phyloP scores from a whole-genome alignment of 2,888 invertebrate species.

The Leptogaster cylindrica region DNA sequence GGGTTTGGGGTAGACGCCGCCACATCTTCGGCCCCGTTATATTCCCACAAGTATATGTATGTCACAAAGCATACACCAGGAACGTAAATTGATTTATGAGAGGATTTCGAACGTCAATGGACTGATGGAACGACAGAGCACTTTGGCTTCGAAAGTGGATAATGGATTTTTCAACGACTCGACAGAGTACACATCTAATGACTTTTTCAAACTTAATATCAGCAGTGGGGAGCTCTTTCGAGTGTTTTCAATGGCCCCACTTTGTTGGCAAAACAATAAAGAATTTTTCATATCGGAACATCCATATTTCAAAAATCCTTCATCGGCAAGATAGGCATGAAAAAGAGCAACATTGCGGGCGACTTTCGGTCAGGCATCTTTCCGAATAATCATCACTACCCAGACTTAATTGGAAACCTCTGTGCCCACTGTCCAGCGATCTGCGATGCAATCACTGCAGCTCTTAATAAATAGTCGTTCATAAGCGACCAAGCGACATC shows the following conservation, averaged over 20 bases:
- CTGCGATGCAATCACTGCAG: too few relatives aligned
- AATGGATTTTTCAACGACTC: slow-evolving; percentile 37
- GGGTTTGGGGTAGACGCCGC: background rate
- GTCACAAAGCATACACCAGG: slow-evolving; percentile 26
- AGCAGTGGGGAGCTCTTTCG: background rate
- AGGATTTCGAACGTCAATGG: slow-evolving; percentile 33
- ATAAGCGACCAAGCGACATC: background rate
- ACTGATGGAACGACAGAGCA: slow-evolving; percentile 4
- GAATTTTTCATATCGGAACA: slow-evolving; percentile 33
- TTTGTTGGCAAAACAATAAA: slow-evolving; percentile 37
- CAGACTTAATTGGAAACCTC: background rate
- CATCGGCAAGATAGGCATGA: background rate
- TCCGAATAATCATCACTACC: background rate
- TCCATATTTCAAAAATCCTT: background rate
- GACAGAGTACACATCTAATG: slow-evolving; percentile 37
- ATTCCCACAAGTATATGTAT: slow-evolving; percentile 15
- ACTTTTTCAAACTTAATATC: slow-evolving; percentile 40
- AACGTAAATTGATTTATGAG: slow-evolving; percentile 40
- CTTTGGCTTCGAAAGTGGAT: slow-evolving; percentile 30
- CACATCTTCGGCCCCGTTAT: background rate
- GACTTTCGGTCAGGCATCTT: background rate
- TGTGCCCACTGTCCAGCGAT: too few relatives aligned
- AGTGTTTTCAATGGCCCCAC: slow-evolving; percentile 20
- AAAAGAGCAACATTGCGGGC: background rate
- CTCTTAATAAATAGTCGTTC: background rate